Conservation (phyloP, 2,888 invertebrate genomes). For the Nudaria mundana region DNA sequence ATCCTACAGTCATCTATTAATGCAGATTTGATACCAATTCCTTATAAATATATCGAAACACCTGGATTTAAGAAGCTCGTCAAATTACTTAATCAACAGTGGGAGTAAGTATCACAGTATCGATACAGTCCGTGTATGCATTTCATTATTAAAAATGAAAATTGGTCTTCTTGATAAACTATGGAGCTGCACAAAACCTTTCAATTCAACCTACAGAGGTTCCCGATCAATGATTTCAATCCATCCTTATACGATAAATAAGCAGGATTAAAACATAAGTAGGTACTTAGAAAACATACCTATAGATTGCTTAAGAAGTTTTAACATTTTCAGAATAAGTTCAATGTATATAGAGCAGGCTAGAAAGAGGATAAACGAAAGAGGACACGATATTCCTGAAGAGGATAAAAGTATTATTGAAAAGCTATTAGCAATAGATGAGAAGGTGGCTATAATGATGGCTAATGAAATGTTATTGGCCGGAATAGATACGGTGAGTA, state of each 20-base stretch:
- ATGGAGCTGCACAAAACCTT: no score
- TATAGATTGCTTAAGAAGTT: not conserved
- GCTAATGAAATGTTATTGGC: conserved; percentile 86
- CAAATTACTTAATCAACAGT: conserved; percentile 56
- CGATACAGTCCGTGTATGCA: no score
- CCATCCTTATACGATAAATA: no score
- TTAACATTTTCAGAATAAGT: conserved; percentile 49
- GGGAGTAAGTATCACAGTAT: conserved; percentile 72
- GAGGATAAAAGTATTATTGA: conserved; percentile 83
- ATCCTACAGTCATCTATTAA: conserved; percentile 48
- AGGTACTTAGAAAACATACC: no score
- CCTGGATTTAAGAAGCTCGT: conserved; percentile 56
- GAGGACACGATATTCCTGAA: conserved; percentile 56
- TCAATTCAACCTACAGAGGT: no score
- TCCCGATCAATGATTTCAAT: no score
- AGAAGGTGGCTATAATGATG: conserved; percentile 83
- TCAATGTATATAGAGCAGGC: conserved; percentile 54
- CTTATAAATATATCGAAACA: conserved; percentile 55
- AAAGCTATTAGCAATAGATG: conserved; percentile 82
- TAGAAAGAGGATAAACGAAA: conserved; percentile 45
- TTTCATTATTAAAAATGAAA: no score
- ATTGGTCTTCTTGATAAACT: no score
- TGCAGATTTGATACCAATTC: conserved; percentile 53
- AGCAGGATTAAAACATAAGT: no score
- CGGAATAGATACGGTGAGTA: conserved; percentile 86